These are phyloP conservation scores for Sebastiscus tertius DNA, from an alignment of 2,797 vertebrate species.

Conservation along the genomic window DNA sequence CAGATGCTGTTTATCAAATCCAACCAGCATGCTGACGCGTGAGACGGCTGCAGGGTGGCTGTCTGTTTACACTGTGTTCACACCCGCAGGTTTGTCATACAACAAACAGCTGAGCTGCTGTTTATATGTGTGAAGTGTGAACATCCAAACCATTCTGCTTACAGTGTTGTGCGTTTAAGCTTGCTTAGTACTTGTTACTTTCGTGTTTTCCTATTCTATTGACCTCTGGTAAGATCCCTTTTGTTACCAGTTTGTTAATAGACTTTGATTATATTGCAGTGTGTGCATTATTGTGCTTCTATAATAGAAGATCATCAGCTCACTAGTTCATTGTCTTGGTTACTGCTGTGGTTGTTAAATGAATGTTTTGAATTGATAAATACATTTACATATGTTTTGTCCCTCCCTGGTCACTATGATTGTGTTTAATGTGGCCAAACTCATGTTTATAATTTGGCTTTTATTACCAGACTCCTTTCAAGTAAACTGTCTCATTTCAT, in stretches of 20 bases:
- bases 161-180: not conserved
- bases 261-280: not conserved
- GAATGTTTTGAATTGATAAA: not conserved
- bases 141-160: not conserved
- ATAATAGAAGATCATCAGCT: too few species aligned
- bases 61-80: not conserved
- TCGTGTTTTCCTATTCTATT: too few species aligned
- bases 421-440: not conserved
- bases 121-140: not conserved
- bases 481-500: too few species aligned
- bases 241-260: not conserved
- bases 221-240: not conserved
- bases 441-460: not conserved
- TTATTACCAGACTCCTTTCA: too few species aligned
- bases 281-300: not conserved
- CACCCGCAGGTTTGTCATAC: not conserved
- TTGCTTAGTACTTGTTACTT: not conserved
- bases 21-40: not conserved
- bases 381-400: not conserved
- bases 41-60: not conserved
- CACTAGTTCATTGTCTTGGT: not conserved
- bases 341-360: not conserved
- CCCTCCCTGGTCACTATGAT: too few species aligned
- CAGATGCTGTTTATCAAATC: not conserved
- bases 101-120: not conserved